phyloP scores from a whole-genome alignment of 1,140 invertebrate genomes.

The Oncopodura yosiiana region DNA sequence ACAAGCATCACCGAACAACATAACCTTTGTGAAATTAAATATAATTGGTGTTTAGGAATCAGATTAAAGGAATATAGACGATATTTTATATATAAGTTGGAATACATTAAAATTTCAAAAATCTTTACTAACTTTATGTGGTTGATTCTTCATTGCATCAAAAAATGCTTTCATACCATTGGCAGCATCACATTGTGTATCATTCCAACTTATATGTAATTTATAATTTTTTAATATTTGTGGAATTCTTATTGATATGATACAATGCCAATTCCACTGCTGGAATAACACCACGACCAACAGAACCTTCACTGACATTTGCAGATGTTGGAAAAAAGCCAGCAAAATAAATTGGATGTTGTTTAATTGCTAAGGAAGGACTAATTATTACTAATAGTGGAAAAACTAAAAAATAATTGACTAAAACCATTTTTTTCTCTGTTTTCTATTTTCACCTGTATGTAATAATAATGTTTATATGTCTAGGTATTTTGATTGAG shows the following conservation, averaged over 20 bases:
- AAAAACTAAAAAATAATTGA: slow-evolving; percentile 3
- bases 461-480: too few species aligned
- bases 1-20: slow-evolving; percentile 93
- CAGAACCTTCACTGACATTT: slow-evolving; percentile 51
- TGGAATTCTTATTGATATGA: slow-evolving; percentile 82
- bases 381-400: too few species aligned
- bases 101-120: too few species aligned
- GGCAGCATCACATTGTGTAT: slow-evolving; percentile 94
- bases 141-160: slow-evolving; percentile 90
- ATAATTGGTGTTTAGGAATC: too few species aligned
- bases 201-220: slow-evolving; percentile 88
- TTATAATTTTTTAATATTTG: slow-evolving; percentile 72
- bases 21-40: too few species aligned
- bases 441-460: too few species aligned
- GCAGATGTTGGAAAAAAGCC: slow-evolving; percentile 80
- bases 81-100: too few species aligned
- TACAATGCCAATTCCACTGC: slow-evolving; percentile 82
- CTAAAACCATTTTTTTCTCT: slow-evolving; percentile 11
- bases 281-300: slow-evolving; percentile 82
- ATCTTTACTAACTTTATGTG: too few species aligned
- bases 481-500: too few species aligned
- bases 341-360: slow-evolving; percentile 71
- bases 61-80: too few species aligned
- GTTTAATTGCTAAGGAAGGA: slow-evolving; percentile 2
- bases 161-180: slow-evolving; percentile 97